A percentile compares a stretch with the other conserved stretches of the same genome.
Evolutionary conservation across 2,797 vertebrate species (phyloP).

Genomic region (Pseudomugil tenellus): DNA sequence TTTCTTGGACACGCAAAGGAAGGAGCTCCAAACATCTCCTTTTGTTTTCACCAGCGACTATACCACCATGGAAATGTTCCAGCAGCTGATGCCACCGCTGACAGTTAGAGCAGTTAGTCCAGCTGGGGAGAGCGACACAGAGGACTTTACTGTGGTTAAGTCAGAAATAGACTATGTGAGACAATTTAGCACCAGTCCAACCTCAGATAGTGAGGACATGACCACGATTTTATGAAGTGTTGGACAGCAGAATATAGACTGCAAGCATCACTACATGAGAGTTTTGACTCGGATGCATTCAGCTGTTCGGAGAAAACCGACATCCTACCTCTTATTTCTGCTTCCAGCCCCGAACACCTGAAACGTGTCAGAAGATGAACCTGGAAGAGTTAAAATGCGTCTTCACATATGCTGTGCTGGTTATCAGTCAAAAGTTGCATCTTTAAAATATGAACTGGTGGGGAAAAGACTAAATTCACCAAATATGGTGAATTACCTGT

Average conservation of each 20-base stretch:
- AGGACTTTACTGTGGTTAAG: slow-evolving; percentile 19
- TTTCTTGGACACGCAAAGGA: neutral
- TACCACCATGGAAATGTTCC: slow-evolving; percentile 85
- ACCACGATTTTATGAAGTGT: slow-evolving; percentile 13
- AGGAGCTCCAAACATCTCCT: slow-evolving; percentile 6
- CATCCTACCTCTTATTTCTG: too few relatives aligned
- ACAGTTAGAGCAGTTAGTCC: neutral
- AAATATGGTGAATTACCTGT: too few relatives aligned
- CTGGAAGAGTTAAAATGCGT: too few relatives aligned
- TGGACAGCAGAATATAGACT: neutral
- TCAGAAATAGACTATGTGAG: slow-evolving; percentile 67
- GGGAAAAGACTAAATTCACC: too few relatives aligned
- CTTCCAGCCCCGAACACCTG: too few relatives aligned
- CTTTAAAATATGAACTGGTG: too few relatives aligned
- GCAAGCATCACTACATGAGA: neutral
- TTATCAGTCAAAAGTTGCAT: too few relatives aligned
- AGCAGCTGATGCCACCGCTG: slow-evolving; percentile 59
- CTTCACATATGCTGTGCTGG: too few relatives aligned
- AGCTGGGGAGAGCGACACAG: slow-evolving; percentile 10
- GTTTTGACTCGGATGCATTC: neutral
- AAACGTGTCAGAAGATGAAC: too few relatives aligned
- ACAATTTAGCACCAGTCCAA: slow-evolving; percentile 59
- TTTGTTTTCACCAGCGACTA: slow-evolving; percentile 75
- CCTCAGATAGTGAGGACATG: neutral
- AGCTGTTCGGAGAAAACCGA: too few relatives aligned